phyloP scores from a whole-genome alignment of 1,140 invertebrate genomes.

The Atta cephalotes region DNA sequence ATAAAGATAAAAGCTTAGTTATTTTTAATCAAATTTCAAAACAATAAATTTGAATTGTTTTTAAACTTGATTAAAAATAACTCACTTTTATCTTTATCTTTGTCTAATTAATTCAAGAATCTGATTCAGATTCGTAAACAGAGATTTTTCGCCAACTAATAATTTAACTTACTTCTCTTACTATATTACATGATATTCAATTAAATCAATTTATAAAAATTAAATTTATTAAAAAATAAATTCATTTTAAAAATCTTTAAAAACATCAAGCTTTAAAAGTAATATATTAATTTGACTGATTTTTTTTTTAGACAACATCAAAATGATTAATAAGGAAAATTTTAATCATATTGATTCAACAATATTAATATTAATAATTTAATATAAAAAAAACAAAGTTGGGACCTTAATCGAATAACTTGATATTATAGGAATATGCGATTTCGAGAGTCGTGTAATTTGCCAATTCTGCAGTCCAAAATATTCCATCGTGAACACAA shows the following conservation, averaged over 20 bases:
- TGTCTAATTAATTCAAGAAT: not conserved
- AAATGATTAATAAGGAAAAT: not conserved
- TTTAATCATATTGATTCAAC: not conserved
- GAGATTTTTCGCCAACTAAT: not conserved
- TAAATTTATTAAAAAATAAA: not conserved
- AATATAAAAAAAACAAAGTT: not conserved
- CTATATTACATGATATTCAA: not conserved
- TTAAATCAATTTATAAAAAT: not conserved
- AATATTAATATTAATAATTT: conserved; percentile 6
- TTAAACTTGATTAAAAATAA: not conserved
- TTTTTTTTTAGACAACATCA: not conserved
- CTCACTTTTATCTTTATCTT: not conserved
- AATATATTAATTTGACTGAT: not conserved
- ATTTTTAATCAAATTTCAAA: not conserved
- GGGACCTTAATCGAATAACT: not conserved
- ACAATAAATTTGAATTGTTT: not conserved
- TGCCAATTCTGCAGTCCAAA: conserved; percentile 12
- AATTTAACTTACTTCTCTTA: not conserved
- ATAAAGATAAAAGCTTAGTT: too few relatives aligned
- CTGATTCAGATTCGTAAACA: not conserved
- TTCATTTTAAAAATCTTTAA: not conserved
- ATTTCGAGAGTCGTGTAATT: not conserved
- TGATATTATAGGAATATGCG: not conserved
- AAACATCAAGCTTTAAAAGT: not conserved
- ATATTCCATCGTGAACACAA: conserved; percentile 44